Percentiles rank a stretch among this genome's conserved stretches.
These are phyloP conservation scores for Drosophila tanythrix DNA, from an alignment of 2,888 invertebrate genomes.

Conservation along the genomic window DNA sequence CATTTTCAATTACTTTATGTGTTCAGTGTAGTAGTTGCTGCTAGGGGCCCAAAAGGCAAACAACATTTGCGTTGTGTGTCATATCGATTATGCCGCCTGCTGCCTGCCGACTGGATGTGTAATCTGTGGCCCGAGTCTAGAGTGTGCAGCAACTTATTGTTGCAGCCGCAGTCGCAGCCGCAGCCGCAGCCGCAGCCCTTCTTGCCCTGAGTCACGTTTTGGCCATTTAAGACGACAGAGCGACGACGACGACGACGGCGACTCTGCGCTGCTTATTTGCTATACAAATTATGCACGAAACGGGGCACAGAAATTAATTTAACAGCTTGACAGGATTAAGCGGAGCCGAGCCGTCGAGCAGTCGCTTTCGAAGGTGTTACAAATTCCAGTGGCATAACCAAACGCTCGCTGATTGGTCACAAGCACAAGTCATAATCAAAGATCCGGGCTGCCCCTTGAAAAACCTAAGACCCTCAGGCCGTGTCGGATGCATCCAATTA, in stretches of 20 bases:
- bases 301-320: constrained; percentile 70
- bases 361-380: constrained; percentile 40
- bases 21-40: constrained; percentile 3
- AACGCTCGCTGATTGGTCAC: constrained; percentile 70
- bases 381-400: constrained; percentile 64
- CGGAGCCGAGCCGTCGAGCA: constrained; percentile 12
- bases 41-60: constrained; percentile 28
- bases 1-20: neutral
- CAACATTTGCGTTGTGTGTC: constrained; percentile 32
- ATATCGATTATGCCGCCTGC: constrained; percentile 34
- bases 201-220: constrained; percentile 57
- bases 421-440: constrained; percentile 72
- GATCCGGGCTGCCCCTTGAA: constrained; percentile 13
- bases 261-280: constrained; percentile 43
- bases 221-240: constrained; percentile 52
- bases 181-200: constrained; percentile 13
- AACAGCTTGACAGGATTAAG: constrained; percentile 78
- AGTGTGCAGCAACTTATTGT: constrained; percentile 19
- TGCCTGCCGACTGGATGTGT: neutral
- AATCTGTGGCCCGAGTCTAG: constrained; percentile 4
- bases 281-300: constrained; percentile 55
- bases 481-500: constrained; percentile 71
- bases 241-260: neutral
- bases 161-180: neutral
- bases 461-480: constrained; percentile 47